phyloP scores from a whole-genome alignment of 2,888 invertebrate genomes.

The Spilosoma lubricipeda region DNA sequence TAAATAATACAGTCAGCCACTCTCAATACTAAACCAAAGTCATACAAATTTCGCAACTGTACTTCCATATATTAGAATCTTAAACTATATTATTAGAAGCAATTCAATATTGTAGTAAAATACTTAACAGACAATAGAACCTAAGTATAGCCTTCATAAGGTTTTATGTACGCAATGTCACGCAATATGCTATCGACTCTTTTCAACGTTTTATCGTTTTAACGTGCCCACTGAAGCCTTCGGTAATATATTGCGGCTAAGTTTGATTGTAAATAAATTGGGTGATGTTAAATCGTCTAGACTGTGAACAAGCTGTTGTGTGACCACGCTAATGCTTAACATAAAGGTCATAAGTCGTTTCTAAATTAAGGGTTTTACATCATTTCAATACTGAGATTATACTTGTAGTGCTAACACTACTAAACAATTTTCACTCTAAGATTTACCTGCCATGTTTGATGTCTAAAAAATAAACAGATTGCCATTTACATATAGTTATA shows the following conservation, averaged over 20 bases:
- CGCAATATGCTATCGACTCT: constrained; percentile 24
- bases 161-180: constrained; percentile 27
- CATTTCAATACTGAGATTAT: not conserved
- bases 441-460: not conserved
- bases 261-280: constrained; percentile 16
- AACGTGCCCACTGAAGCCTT: constrained; percentile 19
- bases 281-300: constrained; percentile 22
- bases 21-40: not conserved
- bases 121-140: constrained; percentile 33
- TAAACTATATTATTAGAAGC: constrained; percentile 27
- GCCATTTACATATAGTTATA: not conserved
- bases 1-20: not conserved
- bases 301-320: constrained; percentile 4
- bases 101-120: constrained; percentile 39
- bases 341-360: not conserved
- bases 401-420: not conserved
- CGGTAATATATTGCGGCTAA: constrained; percentile 15
- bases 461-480: not conserved
- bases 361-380: not conserved
- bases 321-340: not conserved
- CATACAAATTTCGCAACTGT: constrained; percentile 2
- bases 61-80: constrained; percentile 8
- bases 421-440: not conserved
- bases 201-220: constrained; percentile 16
- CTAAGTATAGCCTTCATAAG: constrained; percentile 26